Evolutionary conservation across 2,888 invertebrate genomes (phyloP).

Genomic region (Stenotaenia linearis): DNA sequence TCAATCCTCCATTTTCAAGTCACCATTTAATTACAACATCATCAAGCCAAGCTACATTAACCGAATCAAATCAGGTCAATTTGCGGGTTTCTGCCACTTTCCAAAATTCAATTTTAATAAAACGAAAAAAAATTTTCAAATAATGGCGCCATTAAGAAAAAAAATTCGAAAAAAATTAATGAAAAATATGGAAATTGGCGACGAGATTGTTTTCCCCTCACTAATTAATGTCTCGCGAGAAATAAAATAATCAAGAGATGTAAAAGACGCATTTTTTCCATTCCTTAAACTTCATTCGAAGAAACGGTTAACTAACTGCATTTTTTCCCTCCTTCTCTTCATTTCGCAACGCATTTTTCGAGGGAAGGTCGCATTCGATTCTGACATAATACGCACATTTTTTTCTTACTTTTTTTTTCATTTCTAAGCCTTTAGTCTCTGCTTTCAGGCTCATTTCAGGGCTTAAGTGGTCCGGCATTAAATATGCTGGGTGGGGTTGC

Average conservation of each 20-base stretch:
- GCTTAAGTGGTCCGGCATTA: conserved; percentile 24
- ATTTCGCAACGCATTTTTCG: neutral
- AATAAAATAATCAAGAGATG: neutral
- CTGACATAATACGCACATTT: neutral
- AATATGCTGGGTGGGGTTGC: conserved; percentile 13
- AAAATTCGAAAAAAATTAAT: neutral
- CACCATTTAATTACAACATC: too few species aligned
- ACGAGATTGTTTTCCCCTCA: conserved; percentile 10
- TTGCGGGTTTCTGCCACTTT: neutral
- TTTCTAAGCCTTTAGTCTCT: conserved; percentile 5
- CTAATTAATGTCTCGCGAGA: neutral
- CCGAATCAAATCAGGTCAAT: neutral
- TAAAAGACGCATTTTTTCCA: neutral
- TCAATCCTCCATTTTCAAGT: too few species aligned
- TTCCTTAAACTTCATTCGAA: neutral
- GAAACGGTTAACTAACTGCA: neutral
- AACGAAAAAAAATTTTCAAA: neutral
- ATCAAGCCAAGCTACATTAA: neutral
- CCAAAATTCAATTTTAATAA: neutral
- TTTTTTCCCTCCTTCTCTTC: neutral
- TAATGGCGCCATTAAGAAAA: neutral
- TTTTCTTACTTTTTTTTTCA: neutral
- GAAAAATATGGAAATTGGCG: conserved; percentile 5
- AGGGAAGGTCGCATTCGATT: neutral
- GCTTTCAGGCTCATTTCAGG: conserved; percentile 5